Evolutionary conservation across 2,888 invertebrate species (phyloP), one percentile per base, ranked within the genome.

Genomic region (Epinotia ramella): DNA sequence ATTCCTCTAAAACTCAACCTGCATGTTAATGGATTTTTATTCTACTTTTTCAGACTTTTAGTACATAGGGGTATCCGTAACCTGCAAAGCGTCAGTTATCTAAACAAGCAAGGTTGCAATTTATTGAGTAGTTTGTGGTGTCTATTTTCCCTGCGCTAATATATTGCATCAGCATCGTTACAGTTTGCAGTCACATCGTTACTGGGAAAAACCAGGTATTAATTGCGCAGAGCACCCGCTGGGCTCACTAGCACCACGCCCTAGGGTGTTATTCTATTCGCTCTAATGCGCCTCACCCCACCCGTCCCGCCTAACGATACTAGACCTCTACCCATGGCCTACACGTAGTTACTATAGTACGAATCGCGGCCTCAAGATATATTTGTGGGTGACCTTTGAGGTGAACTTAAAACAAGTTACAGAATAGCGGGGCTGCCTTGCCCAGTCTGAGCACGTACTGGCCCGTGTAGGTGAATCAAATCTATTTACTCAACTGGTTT

Each of bases 401-500:
- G 24, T 28, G 24, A 28, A 3, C 24, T 28, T 28, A 28, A 28
- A 28, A 28, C 24, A 28, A 28, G 24, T 28, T 28, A 28, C 24
- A 28, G 24, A 28, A 28, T 28, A 28, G 24, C 24, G 24, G 1
- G 24, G 24, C 24, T 46, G 28, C 6, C 20, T 44, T 63, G 53
- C 20, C 40, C 12, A 72, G 40, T 72, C 56, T 6, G n/a, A 24
- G 13, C 72, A 64, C 72, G 72, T 72, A 40, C 56, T 40, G 20
- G 16, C 18, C 53, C 24, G 56, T 64, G 12, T 64, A 56, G 56
- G 64, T 72, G 57, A 72, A 72, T 72, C 64, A 72, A 72, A 53
- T 20, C 64, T 72, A 72, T 72, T 64, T 72, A 72, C 72, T 72
- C 72, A 72, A 72, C 64, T 72, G 56, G 56, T 57, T 72, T 72